A percentile compares a stretch with the other conserved stretches of the same genome.
Evolutionary conservation across 2,113 vertebrate species (phyloP).

Genomic region (Galeopterus variegatus): DNA sequence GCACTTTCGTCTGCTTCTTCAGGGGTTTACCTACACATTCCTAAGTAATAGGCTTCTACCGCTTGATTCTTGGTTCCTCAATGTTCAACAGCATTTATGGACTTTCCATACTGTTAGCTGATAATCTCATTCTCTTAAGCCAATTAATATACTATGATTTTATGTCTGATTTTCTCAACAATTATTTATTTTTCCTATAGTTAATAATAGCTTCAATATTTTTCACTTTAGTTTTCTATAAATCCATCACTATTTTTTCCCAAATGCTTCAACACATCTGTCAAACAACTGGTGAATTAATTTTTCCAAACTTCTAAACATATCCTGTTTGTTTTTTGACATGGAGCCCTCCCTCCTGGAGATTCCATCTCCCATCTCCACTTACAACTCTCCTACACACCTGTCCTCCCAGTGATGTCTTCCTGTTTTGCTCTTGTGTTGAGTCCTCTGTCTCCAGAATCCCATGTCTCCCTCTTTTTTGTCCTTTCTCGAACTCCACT

Average conservation of each 20-base stretch:
- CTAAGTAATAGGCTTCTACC: not conserved
- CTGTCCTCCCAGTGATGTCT: not conserved
- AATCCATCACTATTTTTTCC: not conserved
- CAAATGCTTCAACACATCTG: not conserved
- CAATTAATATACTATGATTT: not conserved
- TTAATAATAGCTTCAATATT: not conserved
- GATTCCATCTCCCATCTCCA: not conserved
- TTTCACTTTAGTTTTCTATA: conserved; percentile 22
- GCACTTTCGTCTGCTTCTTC: not conserved
- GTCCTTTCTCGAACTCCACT: not conserved
- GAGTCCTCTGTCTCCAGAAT: not conserved
- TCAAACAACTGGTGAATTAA: not conserved
- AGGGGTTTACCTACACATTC: not conserved
- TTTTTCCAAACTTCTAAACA: not conserved
- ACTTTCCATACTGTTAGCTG: not conserved
- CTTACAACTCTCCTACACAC: not conserved
- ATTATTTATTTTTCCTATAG: conserved; percentile 9
- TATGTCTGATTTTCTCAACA: not conserved
- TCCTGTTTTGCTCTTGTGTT: not conserved
- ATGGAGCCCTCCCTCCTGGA: not conserved
- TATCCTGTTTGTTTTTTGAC: not conserved
- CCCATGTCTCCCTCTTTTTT: not conserved
- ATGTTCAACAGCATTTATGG: not conserved
- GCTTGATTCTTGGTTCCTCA: not conserved
- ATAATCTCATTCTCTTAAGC: not conserved